A percentile compares a stretch with the other conserved stretches of the same genome.
Conservation (phyloP, 2,797 vertebrate genomes). For the Enteromius mattozi region DNA sequence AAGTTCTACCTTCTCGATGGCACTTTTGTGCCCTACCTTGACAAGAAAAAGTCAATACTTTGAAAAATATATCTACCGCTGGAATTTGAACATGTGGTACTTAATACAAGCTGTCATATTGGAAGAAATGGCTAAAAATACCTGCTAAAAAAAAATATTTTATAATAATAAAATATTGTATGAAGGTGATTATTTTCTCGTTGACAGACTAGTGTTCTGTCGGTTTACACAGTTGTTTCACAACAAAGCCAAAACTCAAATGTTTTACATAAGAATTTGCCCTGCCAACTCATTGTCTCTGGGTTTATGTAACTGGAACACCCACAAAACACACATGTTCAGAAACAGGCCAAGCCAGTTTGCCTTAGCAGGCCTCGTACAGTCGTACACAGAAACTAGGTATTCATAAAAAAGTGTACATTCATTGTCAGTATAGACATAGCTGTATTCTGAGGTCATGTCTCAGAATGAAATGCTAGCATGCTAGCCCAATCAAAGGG, state of each 20-base stretch:
- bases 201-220: background rate
- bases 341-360: constrained; percentile 26
- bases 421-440: background rate
- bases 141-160: constrained; percentile 11
- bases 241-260: constrained; percentile 22
- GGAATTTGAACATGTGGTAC: background rate
- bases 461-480: background rate
- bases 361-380: background rate
- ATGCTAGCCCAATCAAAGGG: background rate
- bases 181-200: constrained; percentile 15
- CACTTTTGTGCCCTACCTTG: background rate
- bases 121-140: constrained; percentile 16
- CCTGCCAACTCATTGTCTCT: constrained; percentile 30
- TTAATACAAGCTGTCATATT: background rate
- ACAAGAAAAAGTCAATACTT: constrained; percentile 12
- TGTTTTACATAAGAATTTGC: constrained; percentile 43
- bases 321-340: constrained; percentile 17
- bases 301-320: constrained; percentile 43
- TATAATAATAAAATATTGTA: background rate
- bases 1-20: background rate
- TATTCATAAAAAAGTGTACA: background rate
- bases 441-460: background rate
- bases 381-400: background rate
- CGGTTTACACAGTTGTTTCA: constrained; percentile 23
- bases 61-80: constrained; percentile 32